Percentiles rank a stretch among this genome's conserved stretches.
These are phyloP conservation scores for Chaetodon trifascialis DNA, from an alignment of 2,113 vertebrate species.

Conservation along the genomic window DNA sequence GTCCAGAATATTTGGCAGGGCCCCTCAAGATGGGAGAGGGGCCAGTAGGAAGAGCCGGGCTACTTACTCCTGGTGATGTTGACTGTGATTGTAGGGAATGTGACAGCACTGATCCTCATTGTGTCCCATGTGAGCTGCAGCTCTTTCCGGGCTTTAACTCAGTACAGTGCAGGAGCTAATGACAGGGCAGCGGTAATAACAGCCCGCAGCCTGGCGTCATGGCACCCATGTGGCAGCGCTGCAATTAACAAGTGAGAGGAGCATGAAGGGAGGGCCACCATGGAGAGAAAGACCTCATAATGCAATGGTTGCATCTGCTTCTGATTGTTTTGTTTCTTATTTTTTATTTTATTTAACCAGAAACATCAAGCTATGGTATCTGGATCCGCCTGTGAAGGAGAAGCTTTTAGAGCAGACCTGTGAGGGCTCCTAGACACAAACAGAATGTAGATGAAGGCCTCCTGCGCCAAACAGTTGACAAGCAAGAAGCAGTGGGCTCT, in stretches of 20 bases:
- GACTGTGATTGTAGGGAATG: slow-evolving; percentile 72
- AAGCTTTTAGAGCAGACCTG: background rate
- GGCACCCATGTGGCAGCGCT: slow-evolving; percentile 69
- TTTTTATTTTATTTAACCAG: slow-evolving; percentile 20
- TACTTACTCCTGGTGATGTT: slow-evolving; percentile 42
- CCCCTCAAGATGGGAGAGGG: background rate
- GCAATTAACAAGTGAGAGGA: slow-evolving; percentile 75
- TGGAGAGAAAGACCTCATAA: slow-evolving; percentile 44
- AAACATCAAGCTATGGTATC: background rate
- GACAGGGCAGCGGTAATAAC: slow-evolving; percentile 79
- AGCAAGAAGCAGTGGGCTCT: slow-evolving; percentile 1
- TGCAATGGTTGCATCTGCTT: slow-evolving; percentile 33
- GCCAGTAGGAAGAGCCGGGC: slow-evolving; percentile 15
- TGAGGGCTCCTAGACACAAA: background rate
- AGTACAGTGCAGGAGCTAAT: slow-evolving; percentile 71
- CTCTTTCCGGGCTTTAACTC: slow-evolving; percentile 71
- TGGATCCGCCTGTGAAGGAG: slow-evolving; percentile 2
- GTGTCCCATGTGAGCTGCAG: slow-evolving; percentile 63
- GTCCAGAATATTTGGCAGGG: background rate
- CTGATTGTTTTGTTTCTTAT: slow-evolving; percentile 30
- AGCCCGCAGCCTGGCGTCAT: slow-evolving; percentile 62
- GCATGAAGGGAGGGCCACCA: slow-evolving; percentile 51
- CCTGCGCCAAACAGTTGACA: background rate
- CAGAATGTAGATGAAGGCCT: background rate
- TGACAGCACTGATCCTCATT: slow-evolving; percentile 70